Conservation (phyloP, 2,113 vertebrate genomes). For the Australoheros scitulus region DNA sequence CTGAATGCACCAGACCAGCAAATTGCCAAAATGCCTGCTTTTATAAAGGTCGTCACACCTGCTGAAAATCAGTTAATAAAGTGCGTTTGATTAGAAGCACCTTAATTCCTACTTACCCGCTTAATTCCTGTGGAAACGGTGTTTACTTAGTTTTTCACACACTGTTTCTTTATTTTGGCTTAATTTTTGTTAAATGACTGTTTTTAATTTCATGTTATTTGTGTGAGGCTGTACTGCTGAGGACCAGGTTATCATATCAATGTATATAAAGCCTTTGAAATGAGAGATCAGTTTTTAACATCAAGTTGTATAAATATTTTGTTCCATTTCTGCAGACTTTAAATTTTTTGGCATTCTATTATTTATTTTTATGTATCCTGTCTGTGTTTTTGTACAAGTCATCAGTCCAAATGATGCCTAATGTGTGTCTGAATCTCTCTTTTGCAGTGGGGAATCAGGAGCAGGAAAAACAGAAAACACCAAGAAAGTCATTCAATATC, state of each 20-base stretch:
- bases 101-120: background rate
- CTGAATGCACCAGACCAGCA: background rate
- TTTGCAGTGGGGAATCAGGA: slow-evolving; percentile 78
- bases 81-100: background rate
- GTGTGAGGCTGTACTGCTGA: too few species aligned
- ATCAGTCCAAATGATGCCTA: background rate
- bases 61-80: background rate
- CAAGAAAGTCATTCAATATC: slow-evolving; percentile 83
- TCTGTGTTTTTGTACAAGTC: background rate
- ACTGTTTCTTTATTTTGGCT: background rate
- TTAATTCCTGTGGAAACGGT: background rate
- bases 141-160: background rate
- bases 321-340: background rate
- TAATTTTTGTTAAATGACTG: background rate
- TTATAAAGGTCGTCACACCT: background rate
- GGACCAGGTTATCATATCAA: too few species aligned
- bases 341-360: too few species aligned
- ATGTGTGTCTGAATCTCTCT: background rate
- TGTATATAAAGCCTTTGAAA: background rate
- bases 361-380: background rate
- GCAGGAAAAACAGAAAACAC: slow-evolving; percentile 82
- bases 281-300: background rate
- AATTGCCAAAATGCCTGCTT: background rate
- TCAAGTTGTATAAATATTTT: background rate
- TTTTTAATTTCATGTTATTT: background rate